These are phyloP conservation scores for Acronicta psi DNA, from an alignment of 2,888 invertebrate genomes.

Conservation along the genomic window DNA sequence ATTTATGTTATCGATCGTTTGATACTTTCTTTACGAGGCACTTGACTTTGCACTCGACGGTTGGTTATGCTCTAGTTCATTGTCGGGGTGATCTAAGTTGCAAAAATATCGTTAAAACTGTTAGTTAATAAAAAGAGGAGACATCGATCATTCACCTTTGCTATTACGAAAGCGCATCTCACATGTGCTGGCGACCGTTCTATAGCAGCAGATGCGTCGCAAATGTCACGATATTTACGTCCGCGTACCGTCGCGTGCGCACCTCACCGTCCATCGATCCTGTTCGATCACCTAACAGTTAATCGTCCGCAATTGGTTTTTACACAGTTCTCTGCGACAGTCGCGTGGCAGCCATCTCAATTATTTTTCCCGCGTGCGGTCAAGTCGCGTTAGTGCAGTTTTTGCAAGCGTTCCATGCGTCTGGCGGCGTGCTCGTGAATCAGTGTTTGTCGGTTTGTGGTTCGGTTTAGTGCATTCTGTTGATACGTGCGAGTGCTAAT, in stretches of 20 bases:
- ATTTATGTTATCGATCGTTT: conserved; percentile 20
- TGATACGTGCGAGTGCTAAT: conserved; percentile 22
- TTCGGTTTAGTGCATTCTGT: conserved; percentile 56
- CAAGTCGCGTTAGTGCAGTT: conserved; percentile 57
- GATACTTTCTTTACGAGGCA: conserved; percentile 13
- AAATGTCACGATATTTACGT: conserved; percentile 79
- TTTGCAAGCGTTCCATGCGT: conserved; percentile 55
- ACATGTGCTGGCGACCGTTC: conserved; percentile 58
- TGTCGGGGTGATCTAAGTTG: conserved; percentile 9
- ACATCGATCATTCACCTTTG: conserved; percentile 84
- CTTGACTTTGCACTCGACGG: conserved; percentile 19
- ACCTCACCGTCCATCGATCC: conserved; percentile 70
- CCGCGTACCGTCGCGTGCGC: conserved; percentile 70
- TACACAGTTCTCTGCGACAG: conserved; percentile 49
- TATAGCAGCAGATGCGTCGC: conserved; percentile 43
- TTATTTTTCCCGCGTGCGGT: conserved; percentile 53
- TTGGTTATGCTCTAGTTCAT: conserved; percentile 18
- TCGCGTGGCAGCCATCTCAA: conserved; percentile 59
- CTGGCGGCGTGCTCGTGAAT: conserved; percentile 52
- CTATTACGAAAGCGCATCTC: conserved; percentile 74
- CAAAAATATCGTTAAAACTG: conserved; percentile 8
- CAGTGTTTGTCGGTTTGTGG: conserved; percentile 63
- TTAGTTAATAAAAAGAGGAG: conserved; percentile 62
- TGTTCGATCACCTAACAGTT: conserved; percentile 70
- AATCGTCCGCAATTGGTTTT: conserved; percentile 70